Evolutionary conservation across 2,797 vertebrate species (phyloP), one percentile per base, ranked within the genome.

Genomic region (Coracias cyanogaster): DNA sequence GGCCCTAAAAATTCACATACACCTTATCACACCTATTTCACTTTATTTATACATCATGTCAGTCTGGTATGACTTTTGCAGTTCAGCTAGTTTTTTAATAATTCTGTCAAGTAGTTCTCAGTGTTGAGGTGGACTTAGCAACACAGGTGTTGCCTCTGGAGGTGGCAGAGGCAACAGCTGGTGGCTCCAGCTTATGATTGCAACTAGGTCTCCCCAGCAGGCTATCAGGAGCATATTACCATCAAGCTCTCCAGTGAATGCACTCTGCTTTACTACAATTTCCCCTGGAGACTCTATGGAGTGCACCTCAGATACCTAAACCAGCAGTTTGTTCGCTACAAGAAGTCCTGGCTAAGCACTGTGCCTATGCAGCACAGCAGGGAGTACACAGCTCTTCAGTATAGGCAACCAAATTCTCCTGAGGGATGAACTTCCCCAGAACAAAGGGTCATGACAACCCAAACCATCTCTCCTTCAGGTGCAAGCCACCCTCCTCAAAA

Each of bases 371-470:
- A 65, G 28, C 43, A 79, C 19, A 66, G 39, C 21, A 37, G 7
- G 4, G 6, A 25, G 14, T 39, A 52, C 0, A 1, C 9, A 79
- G n/a, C 46, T 84, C 49, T 58, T 58, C 55, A 62, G 26, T 19
- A 57, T 8, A 45, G 19, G 29, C 1, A 0, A 62, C 6, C 1
- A 3, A 81, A 37, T 2, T 65, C 35, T 33, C 33, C 55, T 2
- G 7, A 61, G 6, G 33, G 55, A 82, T 13, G 3, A 94, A 73
- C 16, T 46, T 31, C 8, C 28, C 20, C 21, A 26, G 31, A 69
- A 69, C n/a, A 13, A 64, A 37, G 8, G 8, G 6, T 10, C 62
- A 46, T 37, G 37, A 28, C 17, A 52, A 57, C 10, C 6, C 15
- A 67, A 80, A 61, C 5, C 4, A 54, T 17, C 25, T 48, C 24